phyloP scores from a whole-genome alignment of 2,888 invertebrate genomes.

The Dysmachus trigonus region DNA sequence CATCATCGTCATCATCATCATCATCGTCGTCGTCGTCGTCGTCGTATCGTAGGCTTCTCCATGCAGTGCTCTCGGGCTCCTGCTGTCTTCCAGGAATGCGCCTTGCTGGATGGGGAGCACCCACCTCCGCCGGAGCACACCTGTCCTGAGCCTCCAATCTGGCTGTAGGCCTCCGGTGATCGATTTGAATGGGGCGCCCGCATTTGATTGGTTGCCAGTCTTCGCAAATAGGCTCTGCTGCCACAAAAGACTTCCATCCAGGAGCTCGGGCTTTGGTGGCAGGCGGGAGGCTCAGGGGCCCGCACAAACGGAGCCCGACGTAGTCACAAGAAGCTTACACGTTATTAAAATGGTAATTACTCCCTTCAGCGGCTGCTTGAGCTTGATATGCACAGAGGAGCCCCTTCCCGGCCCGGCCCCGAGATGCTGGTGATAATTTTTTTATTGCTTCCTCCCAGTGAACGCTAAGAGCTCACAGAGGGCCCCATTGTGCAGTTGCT shows the following conservation, averaged over 20 bases:
- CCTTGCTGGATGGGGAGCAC: neutral
- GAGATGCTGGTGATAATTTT: neutral
- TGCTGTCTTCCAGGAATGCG: neutral
- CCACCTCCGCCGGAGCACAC: neutral
- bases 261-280: neutral
- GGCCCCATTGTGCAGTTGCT: neutral
- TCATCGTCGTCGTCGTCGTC: conserved; percentile 50
- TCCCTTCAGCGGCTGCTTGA: conserved; percentile 2
- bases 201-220: conserved; percentile 28
- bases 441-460: neutral
- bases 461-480: neutral
- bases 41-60: neutral
- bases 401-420: neutral
- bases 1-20: conserved; percentile 55
- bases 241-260: conserved; percentile 35
- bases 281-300: neutral
- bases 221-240: conserved; percentile 29
- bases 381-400: neutral
- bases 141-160: neutral
- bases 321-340: conserved; percentile 20
- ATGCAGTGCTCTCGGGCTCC: neutral
- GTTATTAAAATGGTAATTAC: conserved; percentile 32
- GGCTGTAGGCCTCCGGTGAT: neutral
- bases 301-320: neutral
- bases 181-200: conserved; percentile 22